Evolutionary conservation across 2,888 invertebrate species (phyloP).

Genomic region (Monoplex corrugatus): DNA sequence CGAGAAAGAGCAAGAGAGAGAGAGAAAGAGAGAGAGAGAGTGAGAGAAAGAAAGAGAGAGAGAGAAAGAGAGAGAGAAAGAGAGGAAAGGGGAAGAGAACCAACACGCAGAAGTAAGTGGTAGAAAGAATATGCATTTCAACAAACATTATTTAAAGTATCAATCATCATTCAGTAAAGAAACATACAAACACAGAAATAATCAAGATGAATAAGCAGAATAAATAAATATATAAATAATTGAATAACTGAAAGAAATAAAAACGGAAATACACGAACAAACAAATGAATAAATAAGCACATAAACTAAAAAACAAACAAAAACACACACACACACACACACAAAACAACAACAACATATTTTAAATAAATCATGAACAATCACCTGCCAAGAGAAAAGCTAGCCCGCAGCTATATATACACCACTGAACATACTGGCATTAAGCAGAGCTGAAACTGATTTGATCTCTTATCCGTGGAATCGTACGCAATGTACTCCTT

Average conservation of each 20-base stretch:
- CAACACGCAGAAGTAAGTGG: not conserved
- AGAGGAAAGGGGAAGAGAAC: not conserved
- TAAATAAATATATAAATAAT: not conserved
- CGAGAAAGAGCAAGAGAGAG: not conserved
- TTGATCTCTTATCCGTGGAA: too few relatives aligned
- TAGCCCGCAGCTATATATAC: too few relatives aligned
- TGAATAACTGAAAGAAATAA: not conserved
- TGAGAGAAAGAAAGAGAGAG: not conserved
- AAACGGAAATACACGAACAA: not conserved
- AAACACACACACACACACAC: not conserved
- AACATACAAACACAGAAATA: not conserved
- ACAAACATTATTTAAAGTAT: too few relatives aligned
- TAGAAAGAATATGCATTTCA: not conserved
- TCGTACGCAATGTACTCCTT: too few relatives aligned
- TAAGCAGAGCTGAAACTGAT: too few relatives aligned
- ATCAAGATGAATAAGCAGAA: not conserved
- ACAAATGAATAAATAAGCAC: not conserved
- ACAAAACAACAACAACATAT: too few relatives aligned
- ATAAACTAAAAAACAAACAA: not conserved
- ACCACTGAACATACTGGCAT: too few relatives aligned
- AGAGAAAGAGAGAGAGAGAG: not conserved
- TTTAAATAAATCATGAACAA: too few relatives aligned
- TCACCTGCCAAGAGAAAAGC: too few relatives aligned
- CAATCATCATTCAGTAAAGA: not conserved
- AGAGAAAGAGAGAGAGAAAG: too few relatives aligned